Percentiles rank a stretch among this genome's conserved stretches.
These are phyloP conservation scores for Caprella mutica DNA, from an alignment of 2,888 invertebrate genomes.

Conservation along the genomic window DNA sequence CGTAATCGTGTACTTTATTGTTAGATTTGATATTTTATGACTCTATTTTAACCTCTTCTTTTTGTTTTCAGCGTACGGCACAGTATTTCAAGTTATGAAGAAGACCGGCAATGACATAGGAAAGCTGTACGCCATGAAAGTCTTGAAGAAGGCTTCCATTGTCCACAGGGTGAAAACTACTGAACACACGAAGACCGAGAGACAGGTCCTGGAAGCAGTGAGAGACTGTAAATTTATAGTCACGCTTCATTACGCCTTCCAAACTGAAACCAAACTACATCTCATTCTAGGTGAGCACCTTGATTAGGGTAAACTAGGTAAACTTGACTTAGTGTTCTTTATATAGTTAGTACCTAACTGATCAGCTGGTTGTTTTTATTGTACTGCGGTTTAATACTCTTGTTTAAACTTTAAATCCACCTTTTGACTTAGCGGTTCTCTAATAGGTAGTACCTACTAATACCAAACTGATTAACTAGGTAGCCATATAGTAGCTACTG, in stretches of 20 bases:
- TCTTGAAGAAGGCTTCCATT: slow-evolving; percentile 86
- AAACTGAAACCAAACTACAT: slow-evolving; percentile 91
- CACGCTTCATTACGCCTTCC: slow-evolving; percentile 95
- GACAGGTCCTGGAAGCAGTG: slow-evolving; percentile 91
- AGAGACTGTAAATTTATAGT: slow-evolving; percentile 91
- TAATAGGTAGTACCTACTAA: too few relatives aligned
- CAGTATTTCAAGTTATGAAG: slow-evolving; percentile 92
- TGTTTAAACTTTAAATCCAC: too few relatives aligned
- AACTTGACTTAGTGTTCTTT: too few relatives aligned
- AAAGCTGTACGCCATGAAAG: slow-evolving; percentile 95
- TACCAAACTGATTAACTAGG: too few relatives aligned
- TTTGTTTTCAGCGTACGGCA: slow-evolving; percentile 59
- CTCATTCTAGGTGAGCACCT: slow-evolving; percentile 79
- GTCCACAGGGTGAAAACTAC: slow-evolving; percentile 89
- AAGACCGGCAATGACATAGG: slow-evolving; percentile 68
- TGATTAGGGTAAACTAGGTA: too few relatives aligned
- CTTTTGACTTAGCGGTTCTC: too few relatives aligned
- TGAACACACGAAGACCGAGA: slow-evolving; percentile 92
- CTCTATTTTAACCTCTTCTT: not conserved
- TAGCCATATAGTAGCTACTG: too few relatives aligned
- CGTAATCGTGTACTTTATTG: too few relatives aligned
- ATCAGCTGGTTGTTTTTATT: not conserved
- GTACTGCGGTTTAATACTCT: too few relatives aligned
- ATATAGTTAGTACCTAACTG: too few relatives aligned
- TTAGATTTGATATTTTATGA: too few relatives aligned